Evolutionary conservation across 2,888 invertebrate species (phyloP), one percentile per base, ranked within the genome.

Genomic region (Xanthia togata): DNA sequence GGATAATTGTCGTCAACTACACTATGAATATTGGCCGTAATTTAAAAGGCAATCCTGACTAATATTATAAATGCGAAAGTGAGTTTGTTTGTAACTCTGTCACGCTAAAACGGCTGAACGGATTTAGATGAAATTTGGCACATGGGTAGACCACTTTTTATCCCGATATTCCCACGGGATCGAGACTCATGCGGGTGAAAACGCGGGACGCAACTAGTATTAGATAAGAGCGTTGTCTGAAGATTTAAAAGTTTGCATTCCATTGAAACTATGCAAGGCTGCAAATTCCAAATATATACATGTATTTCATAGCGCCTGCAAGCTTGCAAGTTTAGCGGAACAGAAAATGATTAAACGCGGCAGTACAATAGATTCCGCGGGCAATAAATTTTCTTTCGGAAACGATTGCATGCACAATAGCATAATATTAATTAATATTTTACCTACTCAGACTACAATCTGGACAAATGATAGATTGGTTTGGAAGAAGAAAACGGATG

Each of bases 331-430:
- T 26, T n/a, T n/a, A n/a, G n/a, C n/a, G n/a, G 31, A 35, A 17
- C 23, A 31, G 8, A 35, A 35, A 70, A 35, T 20, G 9, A 47
- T n/a, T 68, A 1, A 20, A 67, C 5, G 41, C 2, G 47, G 44
- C 12, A 64, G 31, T 59, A 31, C 6, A 35, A 38, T n/a, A n/a
- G 3, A 75, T 35, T 14, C 6, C 4, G 26, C 26, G 26, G 55
- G 23, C 64, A 23, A 76, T 64, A 44, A 55, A 57, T 26, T 53
- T 55, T 35, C n/a, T 55, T 55, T 12, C 53, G 31, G n/a, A 44
- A 41, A 72, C 41, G 11, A 12, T 55, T 41, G 31, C 17, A 44
- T 35, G 23, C 53, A 4, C 17, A 23, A 31, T 14, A 26, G 20
- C 26, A 20, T 20, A 6, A 41, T 38, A 62, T 59, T 38, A 26